Conservation (phyloP, 2,888 invertebrate species). For the Plagodis dolabraria region DNA sequence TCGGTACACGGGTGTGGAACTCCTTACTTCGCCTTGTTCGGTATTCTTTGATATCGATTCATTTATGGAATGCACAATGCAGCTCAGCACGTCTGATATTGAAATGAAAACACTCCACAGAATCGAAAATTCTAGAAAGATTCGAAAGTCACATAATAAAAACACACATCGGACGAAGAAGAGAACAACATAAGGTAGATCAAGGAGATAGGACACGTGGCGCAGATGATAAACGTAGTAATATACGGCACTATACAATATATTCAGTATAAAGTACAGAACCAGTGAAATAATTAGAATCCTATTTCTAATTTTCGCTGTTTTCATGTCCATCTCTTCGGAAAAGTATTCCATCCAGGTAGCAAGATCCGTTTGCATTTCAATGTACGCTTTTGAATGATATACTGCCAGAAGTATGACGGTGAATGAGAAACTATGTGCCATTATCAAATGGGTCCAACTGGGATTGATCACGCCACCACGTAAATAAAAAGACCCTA, state of each 20-base stretch:
- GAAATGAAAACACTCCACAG: not conserved
- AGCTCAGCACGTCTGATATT: not conserved
- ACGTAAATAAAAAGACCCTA: not conserved
- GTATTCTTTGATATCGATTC: not conserved
- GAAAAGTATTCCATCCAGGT: not conserved
- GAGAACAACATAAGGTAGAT: not conserved
- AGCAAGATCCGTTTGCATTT: not conserved
- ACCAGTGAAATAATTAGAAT: not conserved
- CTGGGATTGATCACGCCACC: not conserved
- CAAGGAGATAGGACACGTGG: not conserved
- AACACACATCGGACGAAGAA: not conserved
- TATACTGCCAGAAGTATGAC: not conserved
- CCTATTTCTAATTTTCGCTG: not conserved
- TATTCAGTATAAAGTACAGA: not conserved
- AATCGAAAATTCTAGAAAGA: not conserved
- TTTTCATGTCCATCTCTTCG: not conserved
- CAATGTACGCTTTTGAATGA: not conserved
- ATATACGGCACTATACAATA: not conserved
- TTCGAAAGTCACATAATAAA: not conserved
- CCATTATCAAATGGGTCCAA: not conserved
- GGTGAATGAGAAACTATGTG: not conserved
- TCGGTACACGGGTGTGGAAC: not conserved
- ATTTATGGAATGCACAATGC: not conserved
- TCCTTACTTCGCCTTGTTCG: not conserved
- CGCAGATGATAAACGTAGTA: not conserved